A percentile compares a stretch with the other conserved stretches of the same genome.
Conservation (phyloP, 1,140 invertebrate genomes). For the Leucophenga varia region DNA sequence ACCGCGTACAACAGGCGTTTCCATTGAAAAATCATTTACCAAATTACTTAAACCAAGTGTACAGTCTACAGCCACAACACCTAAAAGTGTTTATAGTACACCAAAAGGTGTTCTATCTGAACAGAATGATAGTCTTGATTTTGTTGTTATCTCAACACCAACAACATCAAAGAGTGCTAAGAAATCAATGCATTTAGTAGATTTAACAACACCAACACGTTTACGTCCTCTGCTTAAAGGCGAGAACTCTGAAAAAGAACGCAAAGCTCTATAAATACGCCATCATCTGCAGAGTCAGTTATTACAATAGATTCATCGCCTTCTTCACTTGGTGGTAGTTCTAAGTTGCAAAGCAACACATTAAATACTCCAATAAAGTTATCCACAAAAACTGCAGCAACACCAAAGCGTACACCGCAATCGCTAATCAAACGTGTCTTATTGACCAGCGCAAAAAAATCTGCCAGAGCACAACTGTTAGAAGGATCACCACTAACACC, state of each 20-base stretch:
- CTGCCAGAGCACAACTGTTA: conserved; percentile 6
- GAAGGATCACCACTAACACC: conserved; percentile 1
- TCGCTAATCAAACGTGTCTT: conserved; percentile 44
- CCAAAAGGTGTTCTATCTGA: conserved; percentile 40
- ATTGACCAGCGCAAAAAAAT: conserved; percentile 42
- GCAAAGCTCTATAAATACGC: no score
- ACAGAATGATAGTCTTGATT: conserved; percentile 34
- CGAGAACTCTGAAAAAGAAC: no score
- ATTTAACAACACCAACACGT: conserved; percentile 43
- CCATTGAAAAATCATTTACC: conserved; percentile 43
- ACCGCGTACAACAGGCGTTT: conserved; percentile 42
- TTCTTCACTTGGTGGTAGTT: no score
- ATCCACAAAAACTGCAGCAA: conserved; percentile 20
- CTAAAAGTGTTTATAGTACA: conserved; percentile 44
- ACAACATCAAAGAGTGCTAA: conserved; percentile 36
- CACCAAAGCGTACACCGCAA: conserved; percentile 41
- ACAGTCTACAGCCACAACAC: conserved; percentile 19
- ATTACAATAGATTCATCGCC: no score
- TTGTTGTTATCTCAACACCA: conserved; percentile 33
- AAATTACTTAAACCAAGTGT: conserved; percentile 25
- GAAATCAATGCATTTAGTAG: conserved; percentile 42
- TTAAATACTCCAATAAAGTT: no score
- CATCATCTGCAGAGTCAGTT: no score
- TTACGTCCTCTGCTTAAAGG: conserved; percentile 14
- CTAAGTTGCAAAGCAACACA: no score